phyloP scores from a whole-genome alignment of 2,888 invertebrate genomes.

The Microchrysa polita region DNA sequence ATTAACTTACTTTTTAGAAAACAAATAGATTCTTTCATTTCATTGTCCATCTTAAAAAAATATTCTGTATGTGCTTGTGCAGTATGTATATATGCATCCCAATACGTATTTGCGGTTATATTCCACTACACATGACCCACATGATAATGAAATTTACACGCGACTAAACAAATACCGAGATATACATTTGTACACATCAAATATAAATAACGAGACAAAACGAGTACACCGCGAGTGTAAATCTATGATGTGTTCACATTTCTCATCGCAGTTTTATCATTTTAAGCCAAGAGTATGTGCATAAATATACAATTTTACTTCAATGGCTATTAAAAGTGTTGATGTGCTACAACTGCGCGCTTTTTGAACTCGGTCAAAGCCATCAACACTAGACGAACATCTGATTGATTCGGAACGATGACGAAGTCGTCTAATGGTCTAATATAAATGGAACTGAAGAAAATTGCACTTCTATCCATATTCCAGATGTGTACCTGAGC shows the following conservation, averaged over 20 bases:
- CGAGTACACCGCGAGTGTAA: neutral
- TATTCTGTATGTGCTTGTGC: no score
- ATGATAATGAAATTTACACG: constrained; percentile 40
- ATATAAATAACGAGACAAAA: constrained; percentile 12
- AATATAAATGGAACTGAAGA: neutral
- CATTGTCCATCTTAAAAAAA: neutral
- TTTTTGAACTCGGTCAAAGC: neutral
- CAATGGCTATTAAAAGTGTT: neutral
- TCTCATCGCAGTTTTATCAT: neutral
- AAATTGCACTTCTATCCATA: neutral
- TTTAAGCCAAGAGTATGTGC: neutral
- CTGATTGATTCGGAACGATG: no score
- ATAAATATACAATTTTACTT: no score
- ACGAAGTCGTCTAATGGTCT: no score
- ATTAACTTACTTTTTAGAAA: neutral
- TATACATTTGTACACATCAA: constrained; percentile 29
- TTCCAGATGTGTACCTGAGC: no score
- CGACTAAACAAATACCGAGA: constrained; percentile 32
- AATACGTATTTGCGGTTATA: neutral
- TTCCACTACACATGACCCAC: constrained; percentile 33
- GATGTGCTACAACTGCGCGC: neutral
- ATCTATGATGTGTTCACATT: neutral
- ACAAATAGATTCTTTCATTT: neutral
- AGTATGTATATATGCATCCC: no score
- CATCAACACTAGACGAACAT: no score